Evolutionary conservation across 2,888 invertebrate species (phyloP).

Genomic region (Flexamia atlantica): DNA sequence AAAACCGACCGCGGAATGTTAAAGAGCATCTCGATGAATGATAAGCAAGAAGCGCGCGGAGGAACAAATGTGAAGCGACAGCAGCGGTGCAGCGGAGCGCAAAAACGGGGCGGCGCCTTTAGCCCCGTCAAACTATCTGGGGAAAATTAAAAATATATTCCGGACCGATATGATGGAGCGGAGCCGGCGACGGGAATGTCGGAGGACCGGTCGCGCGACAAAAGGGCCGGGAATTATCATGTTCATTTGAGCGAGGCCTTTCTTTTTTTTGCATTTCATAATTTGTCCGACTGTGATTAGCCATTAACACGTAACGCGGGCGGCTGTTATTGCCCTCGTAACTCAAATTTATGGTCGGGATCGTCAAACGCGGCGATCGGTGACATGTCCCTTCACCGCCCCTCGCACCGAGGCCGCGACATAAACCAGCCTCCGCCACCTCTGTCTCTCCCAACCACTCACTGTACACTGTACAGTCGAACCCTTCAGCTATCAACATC

Average conservation of each 20-base stretch:
- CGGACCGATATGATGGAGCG: constrained; percentile 45
- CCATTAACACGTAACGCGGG: constrained; percentile 42
- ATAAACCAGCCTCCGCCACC: too few relatives aligned
- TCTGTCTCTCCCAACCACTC: too few relatives aligned
- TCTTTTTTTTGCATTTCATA: constrained; percentile 42
- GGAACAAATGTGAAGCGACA: constrained; percentile 54
- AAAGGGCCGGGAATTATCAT: constrained; percentile 62
- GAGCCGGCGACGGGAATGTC: constrained; percentile 40
- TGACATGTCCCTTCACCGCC: constrained; percentile 31
- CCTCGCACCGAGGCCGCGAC: background rate
- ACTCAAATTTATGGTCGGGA: constrained; percentile 35
- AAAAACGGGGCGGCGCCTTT: constrained; percentile 58
- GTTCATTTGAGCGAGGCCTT: constrained; percentile 42
- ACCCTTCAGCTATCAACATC: too few relatives aligned
- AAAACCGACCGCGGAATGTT: constrained; percentile 52
- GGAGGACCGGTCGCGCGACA: constrained; percentile 45
- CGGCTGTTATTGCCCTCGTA: constrained; percentile 26
- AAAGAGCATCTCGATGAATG: constrained; percentile 54
- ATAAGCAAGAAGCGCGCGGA: constrained; percentile 52
- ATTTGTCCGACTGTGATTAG: constrained; percentile 34
- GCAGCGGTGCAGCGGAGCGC: constrained; percentile 44
- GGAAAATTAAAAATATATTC: constrained; percentile 62
- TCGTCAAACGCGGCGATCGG: constrained; percentile 15
- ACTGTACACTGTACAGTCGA: too few relatives aligned
- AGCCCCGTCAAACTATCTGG: constrained; percentile 57